Base-by-base conservation (phyloP, 1,140 invertebrate species). In the Cryptotermes secundus region DNA sequence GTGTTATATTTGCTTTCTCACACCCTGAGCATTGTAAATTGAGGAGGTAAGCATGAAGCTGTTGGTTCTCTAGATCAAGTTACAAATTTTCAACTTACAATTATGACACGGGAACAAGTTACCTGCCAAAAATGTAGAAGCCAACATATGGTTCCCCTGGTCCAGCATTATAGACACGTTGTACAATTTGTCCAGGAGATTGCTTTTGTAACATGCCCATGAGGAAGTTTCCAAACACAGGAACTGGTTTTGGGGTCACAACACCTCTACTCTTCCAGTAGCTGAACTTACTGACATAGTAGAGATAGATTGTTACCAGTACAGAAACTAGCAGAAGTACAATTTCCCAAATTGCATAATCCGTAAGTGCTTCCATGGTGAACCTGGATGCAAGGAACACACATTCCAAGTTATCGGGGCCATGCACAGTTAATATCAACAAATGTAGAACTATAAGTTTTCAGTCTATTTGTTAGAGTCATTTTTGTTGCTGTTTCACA, bases 251-350 rank as follows among this genome's bases (percentile, higher is more conserved):
- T 0, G 88, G 9, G 81, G 89, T 87, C 24, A 81, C n/a, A 0
- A 90, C 84, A 1, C 87, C 88, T 1, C 85, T 86, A 79, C 89
- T 88, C 45, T 88, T 87, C 90, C 89, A 90, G 79, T 90, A 88
- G 0, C 88, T 88, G 38, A 89, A 90, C 38, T 90, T 88, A 31
- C 88, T 86, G 0, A 87, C 89, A 82, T 87, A 83, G 38, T 87
- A 90, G 3, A 89, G 34, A 34, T 90, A 90, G 26, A 85, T 10
- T 3, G 53, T 16, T 3, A 59, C 53, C 53, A 59, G 53, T 59
- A 59, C 3, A 26, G 19, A 24, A 3, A 19, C 6, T 3, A 59
- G 53, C 53, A 59, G 53, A 59, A 59, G 4, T 4, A 3, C 53
- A 9, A 26, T 26, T 4, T 59, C 53, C 4, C 19, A 4, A 22